phyloP scores from a whole-genome alignment of 2,888 invertebrate species.

The Blastobasis adustella region DNA sequence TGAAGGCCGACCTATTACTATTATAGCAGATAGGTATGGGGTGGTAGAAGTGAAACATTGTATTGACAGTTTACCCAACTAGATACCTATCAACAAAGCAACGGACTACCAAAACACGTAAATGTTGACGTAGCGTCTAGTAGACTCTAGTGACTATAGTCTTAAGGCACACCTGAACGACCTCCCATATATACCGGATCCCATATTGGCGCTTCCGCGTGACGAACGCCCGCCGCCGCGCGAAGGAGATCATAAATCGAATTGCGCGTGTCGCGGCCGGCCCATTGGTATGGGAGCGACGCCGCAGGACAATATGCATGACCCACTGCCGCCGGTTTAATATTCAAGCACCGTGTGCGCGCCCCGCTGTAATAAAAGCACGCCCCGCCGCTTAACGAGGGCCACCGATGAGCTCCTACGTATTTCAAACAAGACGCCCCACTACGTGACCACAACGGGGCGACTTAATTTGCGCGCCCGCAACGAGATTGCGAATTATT shows the following conservation, averaged over 20 bases:
- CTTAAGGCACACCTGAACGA: too few species aligned
- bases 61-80: too few species aligned
- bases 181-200: too few species aligned
- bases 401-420: slow-evolving; percentile 68
- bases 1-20: too few species aligned
- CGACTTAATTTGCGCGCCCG: slow-evolving; percentile 44
- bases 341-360: slow-evolving; percentile 66
- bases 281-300: slow-evolving; percentile 31
- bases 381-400: slow-evolving; percentile 71
- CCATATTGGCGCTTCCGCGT: too few species aligned
- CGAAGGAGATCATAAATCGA: slow-evolving; percentile 21
- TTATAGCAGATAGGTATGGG: too few species aligned
- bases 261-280: slow-evolving; percentile 35
- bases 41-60: too few species aligned
- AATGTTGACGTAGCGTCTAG: too few species aligned
- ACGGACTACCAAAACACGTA: too few species aligned
- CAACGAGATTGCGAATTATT: slow-evolving; percentile 60
- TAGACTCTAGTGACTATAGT: too few species aligned
- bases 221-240: background rate
- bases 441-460: slow-evolving; percentile 60
- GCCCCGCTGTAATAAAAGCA: slow-evolving; percentile 69
- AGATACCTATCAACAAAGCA: too few species aligned
- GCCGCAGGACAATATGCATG: slow-evolving; percentile 56
- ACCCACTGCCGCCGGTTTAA: slow-evolving; percentile 60
- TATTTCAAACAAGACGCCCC: slow-evolving; percentile 68